Evolutionary conservation across 2,888 invertebrate species (phyloP).

Genomic region (Poecilobothrus nobilitatus): DNA sequence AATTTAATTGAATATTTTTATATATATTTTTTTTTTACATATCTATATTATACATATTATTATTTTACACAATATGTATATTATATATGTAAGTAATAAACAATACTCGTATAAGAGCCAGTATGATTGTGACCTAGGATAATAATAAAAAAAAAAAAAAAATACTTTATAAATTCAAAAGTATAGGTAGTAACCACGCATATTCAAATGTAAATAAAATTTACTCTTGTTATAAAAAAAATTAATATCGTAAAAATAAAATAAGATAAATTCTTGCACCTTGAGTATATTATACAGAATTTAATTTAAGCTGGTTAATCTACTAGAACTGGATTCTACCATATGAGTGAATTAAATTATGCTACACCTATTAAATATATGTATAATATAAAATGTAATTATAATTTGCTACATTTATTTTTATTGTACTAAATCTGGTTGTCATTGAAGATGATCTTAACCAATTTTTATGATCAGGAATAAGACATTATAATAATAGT

Average conservation of each 20-base stretch:
- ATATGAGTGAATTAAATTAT: too few species aligned
- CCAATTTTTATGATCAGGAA: neutral
- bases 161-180: neutral
- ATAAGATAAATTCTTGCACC: neutral
- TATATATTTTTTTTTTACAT: too few species aligned
- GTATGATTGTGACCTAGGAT: too few species aligned
- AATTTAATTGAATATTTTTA: too few species aligned
- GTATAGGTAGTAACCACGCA: neutral
- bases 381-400: too few species aligned
- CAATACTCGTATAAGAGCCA: too few species aligned
- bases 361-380: too few species aligned
- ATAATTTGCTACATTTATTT: neutral
- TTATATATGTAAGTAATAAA: too few species aligned
- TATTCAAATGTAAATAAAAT: neutral
- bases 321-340: neutral
- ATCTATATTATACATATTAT: too few species aligned
- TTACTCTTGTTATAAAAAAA: neutral
- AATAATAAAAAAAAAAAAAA: too few species aligned
- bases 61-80: too few species aligned
- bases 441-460: conserved; percentile 1
- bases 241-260: neutral
- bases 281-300: neutral
- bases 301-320: neutral
- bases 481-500: neutral
- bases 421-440: neutral